Evolutionary conservation across 2,888 invertebrate genomes (phyloP), one percentile per base, ranked within the genome.

Genomic region (Phaedon cochleariae): DNA sequence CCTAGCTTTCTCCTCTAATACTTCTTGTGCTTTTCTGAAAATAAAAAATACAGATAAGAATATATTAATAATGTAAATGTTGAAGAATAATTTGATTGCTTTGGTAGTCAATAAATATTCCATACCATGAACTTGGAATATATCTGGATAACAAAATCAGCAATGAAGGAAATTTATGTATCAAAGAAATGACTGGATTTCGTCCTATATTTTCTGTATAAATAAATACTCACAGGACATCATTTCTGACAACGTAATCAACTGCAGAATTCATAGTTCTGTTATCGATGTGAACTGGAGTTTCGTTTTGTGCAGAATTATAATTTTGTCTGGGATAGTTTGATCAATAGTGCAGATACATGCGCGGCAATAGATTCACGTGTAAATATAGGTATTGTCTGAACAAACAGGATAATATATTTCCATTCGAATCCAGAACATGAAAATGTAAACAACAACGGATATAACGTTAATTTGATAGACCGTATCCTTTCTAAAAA

Each of bases 11-110:
- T 79, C 76, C 71, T 83, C 81, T 18, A 78, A 67, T 17, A 63
- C 52, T 34, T 80, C 78, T 71, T 79, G 77, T 45, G 81, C 80
- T 72, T 81, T 82, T 53, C 83, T 83, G 71, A 57, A 69, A 70
- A 15, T n/a, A n/a, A 15, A 9, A 5, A 9, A 41, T 48, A 20
- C 26, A 5, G 21, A 12, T 20, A 48, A 3, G 3, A 48, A 48
- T 18, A 7, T 20, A 18, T 46, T 2, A 46, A 10, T 17, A 41
- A 6, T 41, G 9, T 41, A 12, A n/a, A n/a, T n/a, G n/a, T n/a
- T n/a, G n/a, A n/a, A n/a, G n/a, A n/a, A n/a, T n/a, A n/a, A n/a
- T n/a, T n/a, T n/a, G n/a, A n/a, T n/a, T n/a, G n/a, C n/a, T n/a
- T n/a, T n/a, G n/a, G n/a, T n/a, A n/a, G n/a, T n/a, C n/a, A n/a